Evolutionary conservation across 2,888 invertebrate species (phyloP), one percentile per base, ranked within the genome.

Genomic region (Eristalinus sepulchralis): DNA sequence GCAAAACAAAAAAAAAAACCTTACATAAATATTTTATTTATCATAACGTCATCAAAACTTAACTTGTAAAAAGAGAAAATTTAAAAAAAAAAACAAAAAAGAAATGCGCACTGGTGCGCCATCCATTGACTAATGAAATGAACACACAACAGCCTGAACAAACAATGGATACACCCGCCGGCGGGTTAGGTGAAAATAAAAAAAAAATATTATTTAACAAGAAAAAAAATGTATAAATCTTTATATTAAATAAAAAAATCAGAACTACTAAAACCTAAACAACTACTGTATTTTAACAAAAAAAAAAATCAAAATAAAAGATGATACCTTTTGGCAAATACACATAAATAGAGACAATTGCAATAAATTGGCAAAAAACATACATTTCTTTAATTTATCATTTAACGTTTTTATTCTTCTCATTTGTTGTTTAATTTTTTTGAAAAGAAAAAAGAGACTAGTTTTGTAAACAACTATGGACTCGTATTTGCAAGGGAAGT

Each of bases 381-480:
- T 60, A 17, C 27, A 47, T 57, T 60, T 47, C 55, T 66, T 73
- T 36, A 57, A 60, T 20, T 71, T 27, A 10, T 55, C 22, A 11
- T 4, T 3, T 55, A 22, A 17, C 13, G 4, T 39, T 67, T 8
- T 59, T 68, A 22, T 59, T 83, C 70, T 66, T 27, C 34, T 73
- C 47, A 72, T 76, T 67, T 57, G 22, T 72, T 80, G 55, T 57
- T 78, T n/a, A n/a, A 47, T 62, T 77, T 77, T 62, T 72, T 64
- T 70, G 62, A 36, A 68, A 13, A 39, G 62, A 39, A 34, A 70
- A 34, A 39, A 55, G 31, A 81, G 13, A n/a, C 47, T 47, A 47
- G 47, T 77, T 89, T 89, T 90, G 89, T 90, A 90, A 89, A 90
- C 88, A 89, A 90, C 77, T 88, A 90, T 89, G 90, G 63, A 60